phyloP scores from a whole-genome alignment of 2,113 vertebrate genomes.

The Chaetorhynchus papuensis region DNA sequence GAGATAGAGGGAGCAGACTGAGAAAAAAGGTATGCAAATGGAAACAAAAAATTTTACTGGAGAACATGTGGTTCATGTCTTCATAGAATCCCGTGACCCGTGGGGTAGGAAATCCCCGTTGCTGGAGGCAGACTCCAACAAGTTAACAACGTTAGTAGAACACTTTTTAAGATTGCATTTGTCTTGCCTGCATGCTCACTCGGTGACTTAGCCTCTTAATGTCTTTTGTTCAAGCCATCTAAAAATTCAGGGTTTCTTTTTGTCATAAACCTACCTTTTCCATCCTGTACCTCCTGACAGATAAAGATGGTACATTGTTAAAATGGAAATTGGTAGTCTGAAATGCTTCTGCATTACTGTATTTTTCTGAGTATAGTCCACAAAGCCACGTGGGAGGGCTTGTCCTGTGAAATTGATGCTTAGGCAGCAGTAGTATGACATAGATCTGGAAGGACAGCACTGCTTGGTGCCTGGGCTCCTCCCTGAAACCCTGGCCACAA shows the following conservation, averaged over 20 bases:
- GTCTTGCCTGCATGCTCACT: background rate
- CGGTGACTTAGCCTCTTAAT: background rate
- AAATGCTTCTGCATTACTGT: background rate
- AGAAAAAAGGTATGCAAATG: slow-evolving; percentile 56
- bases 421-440: background rate
- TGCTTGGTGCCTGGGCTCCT: background rate
- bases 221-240: background rate
- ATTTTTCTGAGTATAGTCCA: background rate
- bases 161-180: background rate
- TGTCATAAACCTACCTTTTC: background rate
- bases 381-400: background rate
- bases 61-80: background rate
- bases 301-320: background rate
- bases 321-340: background rate
- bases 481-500: background rate
- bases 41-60: slow-evolving; percentile 30
- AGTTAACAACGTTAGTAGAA: background rate
- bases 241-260: background rate
- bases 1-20: background rate
- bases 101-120: slow-evolving; percentile 42
- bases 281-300: background rate
- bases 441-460: background rate
- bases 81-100: slow-evolving; percentile 3
- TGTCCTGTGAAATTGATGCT: background rate
- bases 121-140: background rate